Conservation (phyloP, 2,888 invertebrate genomes). For the Andrena trimmerana region DNA sequence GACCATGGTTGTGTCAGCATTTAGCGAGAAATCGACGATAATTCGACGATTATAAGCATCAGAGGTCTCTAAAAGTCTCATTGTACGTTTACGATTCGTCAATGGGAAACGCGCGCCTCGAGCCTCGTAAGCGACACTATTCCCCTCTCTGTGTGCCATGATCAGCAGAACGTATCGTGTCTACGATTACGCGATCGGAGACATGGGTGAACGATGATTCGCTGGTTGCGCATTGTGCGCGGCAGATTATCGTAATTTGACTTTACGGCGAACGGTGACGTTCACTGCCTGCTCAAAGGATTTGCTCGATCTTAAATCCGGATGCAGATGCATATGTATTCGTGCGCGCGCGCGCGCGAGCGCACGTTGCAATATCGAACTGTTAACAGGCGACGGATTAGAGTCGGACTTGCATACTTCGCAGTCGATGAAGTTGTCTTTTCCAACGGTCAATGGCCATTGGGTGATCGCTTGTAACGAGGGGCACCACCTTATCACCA, state of each 20-base stretch:
- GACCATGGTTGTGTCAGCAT: background rate
- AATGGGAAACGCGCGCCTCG: slow-evolving; percentile 28
- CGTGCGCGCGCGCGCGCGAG: background rate
- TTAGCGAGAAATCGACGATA: slow-evolving; percentile 38
- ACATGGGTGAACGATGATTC: slow-evolving; percentile 55
- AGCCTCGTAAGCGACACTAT: slow-evolving; percentile 30
- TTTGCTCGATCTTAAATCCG: slow-evolving; percentile 40
- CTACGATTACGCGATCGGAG: slow-evolving; percentile 59
- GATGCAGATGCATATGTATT: background rate
- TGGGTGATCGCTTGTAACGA: no score
- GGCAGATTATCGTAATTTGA: slow-evolving; percentile 48
- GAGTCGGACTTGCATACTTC: background rate
- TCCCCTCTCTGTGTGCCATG: slow-evolving; percentile 7
- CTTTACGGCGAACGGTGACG: slow-evolving; percentile 27
- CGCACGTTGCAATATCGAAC: background rate
- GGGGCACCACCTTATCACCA: no score
- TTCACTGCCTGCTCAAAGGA: slow-evolving; percentile 14
- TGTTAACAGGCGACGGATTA: slow-evolving; percentile 20
- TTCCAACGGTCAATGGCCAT: background rate
- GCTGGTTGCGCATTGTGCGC: slow-evolving; percentile 35
- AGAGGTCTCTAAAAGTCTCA: slow-evolving; percentile 12
- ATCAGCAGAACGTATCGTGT: slow-evolving; percentile 43
- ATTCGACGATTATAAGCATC: slow-evolving; percentile 40
- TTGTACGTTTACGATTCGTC: slow-evolving; percentile 45
- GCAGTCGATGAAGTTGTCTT: slow-evolving; percentile 1